phyloP scores from a whole-genome alignment of 1,140 invertebrate genomes.

The Steinernema khuongi region DNA sequence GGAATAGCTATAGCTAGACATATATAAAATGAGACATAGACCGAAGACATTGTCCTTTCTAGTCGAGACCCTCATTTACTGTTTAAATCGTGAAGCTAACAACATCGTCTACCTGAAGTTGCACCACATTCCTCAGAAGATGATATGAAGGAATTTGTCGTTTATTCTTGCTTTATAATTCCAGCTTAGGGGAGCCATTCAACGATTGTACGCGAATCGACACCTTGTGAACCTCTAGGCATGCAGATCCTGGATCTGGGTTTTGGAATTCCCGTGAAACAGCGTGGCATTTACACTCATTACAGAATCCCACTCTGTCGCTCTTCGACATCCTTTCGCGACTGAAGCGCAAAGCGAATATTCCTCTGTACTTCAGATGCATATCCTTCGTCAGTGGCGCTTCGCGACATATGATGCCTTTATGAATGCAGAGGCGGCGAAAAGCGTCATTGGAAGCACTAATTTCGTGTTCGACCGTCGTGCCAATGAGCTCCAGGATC shows the following conservation, averaged over 20 bases:
- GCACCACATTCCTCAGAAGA: conserved; percentile 22
- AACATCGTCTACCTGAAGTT: conserved; percentile 25
- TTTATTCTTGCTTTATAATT: neutral
- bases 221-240: conserved; percentile 30
- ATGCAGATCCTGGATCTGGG: conserved; percentile 31
- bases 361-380: neutral
- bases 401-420: conserved; percentile 18
- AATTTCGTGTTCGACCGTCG: conserved; percentile 36
- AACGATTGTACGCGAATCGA: conserved; percentile 5
- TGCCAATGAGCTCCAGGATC: too few relatives aligned
- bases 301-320: neutral
- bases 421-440: conserved; percentile 27
- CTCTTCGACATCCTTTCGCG: neutral
- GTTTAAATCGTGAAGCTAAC: neutral
- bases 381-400: neutral
- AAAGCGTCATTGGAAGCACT: conserved; percentile 32
- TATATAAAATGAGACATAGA: too few relatives aligned
- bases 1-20: too few relatives aligned
- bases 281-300: neutral
- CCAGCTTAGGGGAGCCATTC: conserved; percentile 33
- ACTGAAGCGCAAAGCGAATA: neutral
- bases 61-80: too few relatives aligned
- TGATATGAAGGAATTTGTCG: neutral
- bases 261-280: neutral
- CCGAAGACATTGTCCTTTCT: too few relatives aligned